Evolutionary conservation across 2,888 invertebrate species (phyloP), one percentile per base, ranked within the genome.

Genomic region (Zhengitettix transpicula): DNA sequence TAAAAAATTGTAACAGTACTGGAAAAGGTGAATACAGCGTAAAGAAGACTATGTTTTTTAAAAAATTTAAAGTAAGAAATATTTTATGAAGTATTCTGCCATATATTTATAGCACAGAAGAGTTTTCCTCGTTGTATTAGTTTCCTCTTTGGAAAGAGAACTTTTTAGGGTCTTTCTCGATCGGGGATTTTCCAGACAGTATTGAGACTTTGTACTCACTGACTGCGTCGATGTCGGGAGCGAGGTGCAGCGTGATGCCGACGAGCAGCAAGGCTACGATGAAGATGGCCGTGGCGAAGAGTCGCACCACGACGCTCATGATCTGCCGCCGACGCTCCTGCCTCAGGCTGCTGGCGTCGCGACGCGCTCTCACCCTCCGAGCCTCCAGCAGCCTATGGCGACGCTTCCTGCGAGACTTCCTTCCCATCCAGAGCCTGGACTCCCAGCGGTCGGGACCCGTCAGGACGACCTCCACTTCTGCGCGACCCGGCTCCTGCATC

Each of bases 221-320:
- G 66, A 70, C 67, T 54, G 69, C 70, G 60, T 71, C 71, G 61
- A 72, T 71, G 62, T 70, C 69, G 56, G 70, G 70, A 17, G 71
- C 69, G 71, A 73, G 71, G 61, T 70, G 68, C 44, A 73, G 67
- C 7, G 71, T 72, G n/a, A 73, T 67, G 42, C 69, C 71, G 14
- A 73, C 71, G 44, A 73, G 68, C 1, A 72, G 67, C 41, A 73
- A 64, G 53, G 67, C 67, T 12, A 64, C 60, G 52, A 67, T 58
- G 59, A 66, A 65, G 12, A 67, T 64, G 54, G 63, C 63, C 17
- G 65, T 64, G 10, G 65, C 67, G 59, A 66, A 65, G n/a, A 66
- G 62, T 16, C 66, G 63, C 15, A 67, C 62, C 51, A 64, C 59
- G 10, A 66, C 56, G 47, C 47, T 47, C 14, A n/a, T n/a, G 47